These are phyloP conservation scores for Sesamia nonagrioides DNA, from an alignment of 1,140 invertebrate species.

Conservation along the genomic window DNA sequence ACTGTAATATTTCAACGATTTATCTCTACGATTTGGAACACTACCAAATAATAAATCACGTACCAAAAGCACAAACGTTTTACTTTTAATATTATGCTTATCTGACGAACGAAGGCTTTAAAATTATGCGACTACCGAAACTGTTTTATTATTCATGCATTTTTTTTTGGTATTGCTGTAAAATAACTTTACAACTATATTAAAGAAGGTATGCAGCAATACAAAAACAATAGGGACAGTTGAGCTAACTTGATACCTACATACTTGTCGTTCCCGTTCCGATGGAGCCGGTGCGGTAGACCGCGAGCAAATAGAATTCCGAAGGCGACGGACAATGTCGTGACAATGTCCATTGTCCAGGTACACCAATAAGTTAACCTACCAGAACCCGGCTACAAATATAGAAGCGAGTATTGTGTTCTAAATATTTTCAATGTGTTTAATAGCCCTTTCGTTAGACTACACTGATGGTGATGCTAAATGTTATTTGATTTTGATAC, in stretches of 20 bases:
- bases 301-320: slow-evolving; percentile 43
- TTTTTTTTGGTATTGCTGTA: neutral
- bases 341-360: slow-evolving; percentile 30
- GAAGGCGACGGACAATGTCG: neutral
- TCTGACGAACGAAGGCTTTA: neutral
- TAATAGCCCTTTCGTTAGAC: no score
- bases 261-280: slow-evolving; percentile 20
- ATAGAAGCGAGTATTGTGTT: no score
- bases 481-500: no score
- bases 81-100: neutral
- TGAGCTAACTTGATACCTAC: neutral
- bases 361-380: no score
- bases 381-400: no score
- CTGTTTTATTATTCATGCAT: no score
- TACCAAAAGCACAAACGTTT: neutral
- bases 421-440: no score
- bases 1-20: slow-evolving; percentile 34
- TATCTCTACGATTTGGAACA: slow-evolving; percentile 21
- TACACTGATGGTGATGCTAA: no score
- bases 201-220: neutral
- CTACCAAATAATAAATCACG: slow-evolving; percentile 13
- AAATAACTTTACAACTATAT: neutral
- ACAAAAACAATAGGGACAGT: neutral
- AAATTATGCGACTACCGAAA: no score
- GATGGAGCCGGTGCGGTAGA: slow-evolving; percentile 13